Evolutionary conservation across 2,797 vertebrate species (phyloP).

Genomic region (Acanthurus leucopareius): DNA sequence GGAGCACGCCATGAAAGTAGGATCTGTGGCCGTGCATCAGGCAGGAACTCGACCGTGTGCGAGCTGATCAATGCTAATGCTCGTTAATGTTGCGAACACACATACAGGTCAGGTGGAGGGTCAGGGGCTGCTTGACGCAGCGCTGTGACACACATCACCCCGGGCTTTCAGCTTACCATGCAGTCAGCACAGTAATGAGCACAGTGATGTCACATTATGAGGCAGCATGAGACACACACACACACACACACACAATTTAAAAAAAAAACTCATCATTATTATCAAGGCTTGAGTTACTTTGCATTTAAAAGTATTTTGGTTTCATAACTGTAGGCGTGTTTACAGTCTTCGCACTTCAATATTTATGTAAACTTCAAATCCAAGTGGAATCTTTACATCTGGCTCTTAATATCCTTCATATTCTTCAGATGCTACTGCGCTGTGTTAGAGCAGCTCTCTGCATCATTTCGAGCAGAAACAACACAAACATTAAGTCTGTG

Average conservation of each 20-base stretch:
- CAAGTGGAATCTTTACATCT: background rate
- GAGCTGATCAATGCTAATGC: slow-evolving; percentile 60
- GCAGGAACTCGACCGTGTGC: slow-evolving; percentile 41
- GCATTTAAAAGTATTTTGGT: slow-evolving; percentile 1
- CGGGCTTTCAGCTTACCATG: slow-evolving; percentile 30
- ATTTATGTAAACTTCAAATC: background rate
- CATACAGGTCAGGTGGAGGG: slow-evolving; percentile 49
- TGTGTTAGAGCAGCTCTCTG: slow-evolving; percentile 3
- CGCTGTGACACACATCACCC: slow-evolving; percentile 59
- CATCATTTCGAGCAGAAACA: slow-evolving; percentile 37
- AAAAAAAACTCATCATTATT: slow-evolving; percentile 3
- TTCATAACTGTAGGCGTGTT: slow-evolving; percentile 18
- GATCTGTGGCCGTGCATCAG: slow-evolving; percentile 40
- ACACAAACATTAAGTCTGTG: slow-evolving; percentile 12
- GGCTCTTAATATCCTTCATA: background rate
- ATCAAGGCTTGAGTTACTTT: slow-evolving; percentile 2
- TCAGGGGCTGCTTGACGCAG: slow-evolving; percentile 62
- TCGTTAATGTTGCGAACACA: slow-evolving; percentile 54
- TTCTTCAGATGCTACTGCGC: background rate
- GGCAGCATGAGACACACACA: background rate
- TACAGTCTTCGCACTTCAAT: background rate
- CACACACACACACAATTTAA: slow-evolving; percentile 8
- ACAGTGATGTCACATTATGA: slow-evolving; percentile 48
- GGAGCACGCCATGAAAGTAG: slow-evolving; percentile 54
- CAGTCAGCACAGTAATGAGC: slow-evolving; percentile 38